Conservation (phyloP, 2,888 invertebrate genomes). For the Tenthredo amoena region DNA sequence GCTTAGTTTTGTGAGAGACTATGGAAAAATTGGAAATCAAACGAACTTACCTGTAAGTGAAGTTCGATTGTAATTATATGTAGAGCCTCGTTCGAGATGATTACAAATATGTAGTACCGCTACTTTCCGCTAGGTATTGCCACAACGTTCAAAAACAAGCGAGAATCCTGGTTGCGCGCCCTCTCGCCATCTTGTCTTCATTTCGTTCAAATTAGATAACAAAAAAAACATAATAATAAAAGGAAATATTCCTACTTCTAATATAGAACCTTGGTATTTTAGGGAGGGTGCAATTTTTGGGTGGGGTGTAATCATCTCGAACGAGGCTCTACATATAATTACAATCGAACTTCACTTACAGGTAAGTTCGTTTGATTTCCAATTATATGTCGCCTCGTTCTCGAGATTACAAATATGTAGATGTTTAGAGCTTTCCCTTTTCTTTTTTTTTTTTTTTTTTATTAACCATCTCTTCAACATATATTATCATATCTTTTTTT, state of each 20-base stretch:
- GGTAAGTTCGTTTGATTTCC: no score
- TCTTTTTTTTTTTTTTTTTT: background rate
- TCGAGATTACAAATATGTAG: background rate
- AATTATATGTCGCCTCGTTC: no score
- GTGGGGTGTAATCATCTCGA: background rate
- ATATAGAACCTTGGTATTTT: background rate
- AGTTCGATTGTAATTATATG: no score
- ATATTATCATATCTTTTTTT: background rate
- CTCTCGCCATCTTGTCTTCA: slow-evolving; percentile 7
- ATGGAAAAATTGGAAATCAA: no score
- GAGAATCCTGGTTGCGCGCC: background rate
- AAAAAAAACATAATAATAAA: background rate
- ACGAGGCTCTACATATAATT: no score
- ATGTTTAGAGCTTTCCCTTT: slow-evolving; percentile 23
- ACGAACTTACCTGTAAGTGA: background rate
- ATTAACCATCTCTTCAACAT: background rate
- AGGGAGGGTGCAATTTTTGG: background rate
- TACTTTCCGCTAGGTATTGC: no score
- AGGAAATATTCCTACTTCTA: background rate
- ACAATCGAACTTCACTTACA: no score
- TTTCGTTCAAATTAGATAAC: background rate
- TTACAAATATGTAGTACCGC: no score
- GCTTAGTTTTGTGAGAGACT: no score
- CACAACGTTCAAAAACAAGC: slow-evolving; percentile 3
- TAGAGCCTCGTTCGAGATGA: no score